Percentiles rank a stretch among this genome's conserved stretches.
These are phyloP conservation scores for Cactoblastis cactorum DNA, from an alignment of 2,888 invertebrate species.

Conservation along the genomic window DNA sequence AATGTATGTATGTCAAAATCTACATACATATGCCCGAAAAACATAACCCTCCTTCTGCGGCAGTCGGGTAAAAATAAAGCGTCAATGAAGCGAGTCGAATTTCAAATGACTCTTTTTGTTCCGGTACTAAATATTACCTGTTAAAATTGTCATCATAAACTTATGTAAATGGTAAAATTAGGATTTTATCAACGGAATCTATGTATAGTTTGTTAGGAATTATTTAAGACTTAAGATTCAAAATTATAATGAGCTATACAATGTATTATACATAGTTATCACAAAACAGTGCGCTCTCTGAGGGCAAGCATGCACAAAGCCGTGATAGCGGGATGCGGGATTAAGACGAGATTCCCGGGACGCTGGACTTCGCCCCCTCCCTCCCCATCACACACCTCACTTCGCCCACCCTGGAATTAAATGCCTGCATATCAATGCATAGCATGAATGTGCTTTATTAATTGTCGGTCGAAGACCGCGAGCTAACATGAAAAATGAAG, in stretches of 20 bases:
- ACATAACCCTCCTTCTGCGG: too few species aligned
- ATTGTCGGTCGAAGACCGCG: not conserved
- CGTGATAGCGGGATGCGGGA: not conserved
- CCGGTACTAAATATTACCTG: too few species aligned
- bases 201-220: too few species aligned
- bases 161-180: too few species aligned
- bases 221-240: not conserved
- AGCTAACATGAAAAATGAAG: not conserved
- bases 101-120: too few species aligned
- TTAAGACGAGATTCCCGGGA: conserved; percentile 6
- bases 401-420: not conserved
- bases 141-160: too few species aligned
- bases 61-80: too few species aligned
- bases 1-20: too few species aligned
- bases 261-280: not conserved
- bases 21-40: too few species aligned
- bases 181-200: too few species aligned
- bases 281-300: not conserved
- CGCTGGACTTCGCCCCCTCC: not conserved
- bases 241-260: not conserved
- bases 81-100: too few species aligned
- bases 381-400: not conserved
- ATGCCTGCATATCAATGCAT: not conserved
- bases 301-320: conserved; percentile 2
- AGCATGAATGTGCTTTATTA: not conserved